These are phyloP conservation scores for Eugnorisma glareosa DNA, from an alignment of 2,888 invertebrate species.

Conservation along the genomic window DNA sequence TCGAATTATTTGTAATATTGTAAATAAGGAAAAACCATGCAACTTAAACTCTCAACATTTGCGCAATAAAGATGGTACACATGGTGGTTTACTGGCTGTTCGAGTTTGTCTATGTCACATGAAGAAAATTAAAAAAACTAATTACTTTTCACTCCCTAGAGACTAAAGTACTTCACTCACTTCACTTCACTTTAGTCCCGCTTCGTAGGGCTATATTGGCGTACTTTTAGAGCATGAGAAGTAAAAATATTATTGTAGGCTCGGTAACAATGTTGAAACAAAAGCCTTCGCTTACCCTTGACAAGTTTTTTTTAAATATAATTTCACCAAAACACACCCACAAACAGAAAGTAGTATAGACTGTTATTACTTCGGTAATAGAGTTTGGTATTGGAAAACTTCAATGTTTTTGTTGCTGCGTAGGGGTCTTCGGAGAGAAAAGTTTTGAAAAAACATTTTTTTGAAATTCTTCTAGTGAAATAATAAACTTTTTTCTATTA, in stretches of 20 bases:
- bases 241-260: background rate
- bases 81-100: too few species aligned
- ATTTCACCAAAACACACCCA: constrained; percentile 49
- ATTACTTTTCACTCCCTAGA: too few species aligned
- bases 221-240: too few species aligned
- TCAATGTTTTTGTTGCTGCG: constrained; percentile 59
- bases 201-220: too few species aligned
- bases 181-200: too few species aligned
- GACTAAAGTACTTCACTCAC: too few species aligned
- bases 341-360: constrained; percentile 57
- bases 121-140: too few species aligned
- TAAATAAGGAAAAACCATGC: too few species aligned
- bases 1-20: too few species aligned
- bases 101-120: too few species aligned
- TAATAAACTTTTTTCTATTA: constrained; percentile 42
- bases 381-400: constrained; percentile 66
- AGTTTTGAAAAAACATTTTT: constrained; percentile 27
- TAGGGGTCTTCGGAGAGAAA: constrained; percentile 40
- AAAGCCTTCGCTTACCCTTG: constrained; percentile 12
- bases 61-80: too few species aligned
- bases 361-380: constrained; percentile 64
- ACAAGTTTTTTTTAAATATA: constrained; percentile 58
- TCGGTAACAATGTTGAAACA: constrained; percentile 13
- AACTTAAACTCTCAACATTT: too few species aligned
- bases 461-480: constrained; percentile 18